These are phyloP conservation scores for Euura lappo DNA, from an alignment of 1,140 invertebrate species.

Conservation along the genomic window DNA sequence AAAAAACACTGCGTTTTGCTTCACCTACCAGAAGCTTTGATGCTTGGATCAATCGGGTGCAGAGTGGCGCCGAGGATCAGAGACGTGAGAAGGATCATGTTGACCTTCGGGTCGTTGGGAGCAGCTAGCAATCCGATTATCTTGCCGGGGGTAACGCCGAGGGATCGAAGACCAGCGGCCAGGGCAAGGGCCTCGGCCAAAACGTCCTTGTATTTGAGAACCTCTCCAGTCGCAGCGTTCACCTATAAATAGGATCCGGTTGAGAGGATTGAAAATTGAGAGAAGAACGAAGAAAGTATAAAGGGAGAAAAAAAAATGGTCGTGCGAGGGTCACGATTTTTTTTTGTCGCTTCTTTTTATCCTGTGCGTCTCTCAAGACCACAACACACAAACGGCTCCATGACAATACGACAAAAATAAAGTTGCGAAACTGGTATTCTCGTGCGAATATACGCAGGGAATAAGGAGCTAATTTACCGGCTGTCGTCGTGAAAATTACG, in stretches of 20 bases:
- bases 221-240: slow-evolving; percentile 8
- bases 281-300: background rate
- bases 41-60: background rate
- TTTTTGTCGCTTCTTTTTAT: background rate
- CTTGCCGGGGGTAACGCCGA: slow-evolving; percentile 3
- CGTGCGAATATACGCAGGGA: too few relatives aligned
- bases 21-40: slow-evolving; percentile 9
- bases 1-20: background rate
- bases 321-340: background rate
- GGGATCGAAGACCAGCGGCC: background rate
- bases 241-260: slow-evolving; percentile 6
- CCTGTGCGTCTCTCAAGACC: too few relatives aligned
- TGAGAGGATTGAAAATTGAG: background rate
- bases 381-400: too few relatives aligned
- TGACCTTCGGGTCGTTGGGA: slow-evolving; percentile 6
- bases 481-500: too few relatives aligned
- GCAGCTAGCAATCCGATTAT: background rate
- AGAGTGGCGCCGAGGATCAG: background rate
- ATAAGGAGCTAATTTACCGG: too few relatives aligned
- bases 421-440: too few relatives aligned
- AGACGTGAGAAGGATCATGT: background rate
- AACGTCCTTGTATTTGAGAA: slow-evolving; percentile 6
- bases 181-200: slow-evolving; percentile 8
- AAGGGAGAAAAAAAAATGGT: background rate
- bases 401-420: too few relatives aligned